phyloP scores from a whole-genome alignment of 2,888 invertebrate species.

The Euphydryas editha region DNA sequence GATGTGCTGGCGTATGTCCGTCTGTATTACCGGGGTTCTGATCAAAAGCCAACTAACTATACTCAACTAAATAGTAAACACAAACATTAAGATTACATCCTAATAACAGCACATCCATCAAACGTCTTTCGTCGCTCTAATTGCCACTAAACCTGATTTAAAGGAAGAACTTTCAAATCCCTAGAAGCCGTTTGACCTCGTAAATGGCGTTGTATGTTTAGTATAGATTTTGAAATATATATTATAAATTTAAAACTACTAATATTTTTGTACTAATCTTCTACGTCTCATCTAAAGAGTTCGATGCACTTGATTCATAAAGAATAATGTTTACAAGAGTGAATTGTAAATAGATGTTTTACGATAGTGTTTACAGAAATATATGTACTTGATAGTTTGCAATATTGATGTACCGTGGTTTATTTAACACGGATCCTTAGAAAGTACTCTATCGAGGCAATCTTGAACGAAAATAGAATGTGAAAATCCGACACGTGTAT shows the following conservation, averaged over 20 bases:
- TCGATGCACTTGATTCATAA: background rate
- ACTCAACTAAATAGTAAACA: conserved; percentile 38
- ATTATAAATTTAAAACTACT: background rate
- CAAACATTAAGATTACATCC: conserved; percentile 39
- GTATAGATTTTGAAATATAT: background rate
- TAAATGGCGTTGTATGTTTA: conserved; percentile 6
- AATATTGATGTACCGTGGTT: conserved; percentile 8
- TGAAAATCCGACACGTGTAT: conserved; percentile 46
- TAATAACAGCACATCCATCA: conserved; percentile 27
- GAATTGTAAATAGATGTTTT: background rate
- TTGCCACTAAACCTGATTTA: conserved; percentile 25
- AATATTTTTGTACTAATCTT: background rate
- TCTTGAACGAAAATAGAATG: conserved; percentile 53
- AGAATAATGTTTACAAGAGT: background rate
- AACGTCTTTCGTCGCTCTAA: conserved; percentile 23
- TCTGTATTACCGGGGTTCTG: conserved; percentile 41
- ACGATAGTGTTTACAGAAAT: background rate
- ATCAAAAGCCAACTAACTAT: conserved; percentile 44
- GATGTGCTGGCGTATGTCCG: conserved; percentile 41
- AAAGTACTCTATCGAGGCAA: conserved; percentile 35
- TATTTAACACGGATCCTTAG: conserved; percentile 25
- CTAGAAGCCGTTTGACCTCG: conserved; percentile 26
- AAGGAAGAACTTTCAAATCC: conserved; percentile 28
- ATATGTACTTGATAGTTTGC: background rate
- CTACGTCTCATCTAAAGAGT: background rate